Conservation (phyloP, 2,888 invertebrate species). For the Priocnemis perturbator region DNA sequence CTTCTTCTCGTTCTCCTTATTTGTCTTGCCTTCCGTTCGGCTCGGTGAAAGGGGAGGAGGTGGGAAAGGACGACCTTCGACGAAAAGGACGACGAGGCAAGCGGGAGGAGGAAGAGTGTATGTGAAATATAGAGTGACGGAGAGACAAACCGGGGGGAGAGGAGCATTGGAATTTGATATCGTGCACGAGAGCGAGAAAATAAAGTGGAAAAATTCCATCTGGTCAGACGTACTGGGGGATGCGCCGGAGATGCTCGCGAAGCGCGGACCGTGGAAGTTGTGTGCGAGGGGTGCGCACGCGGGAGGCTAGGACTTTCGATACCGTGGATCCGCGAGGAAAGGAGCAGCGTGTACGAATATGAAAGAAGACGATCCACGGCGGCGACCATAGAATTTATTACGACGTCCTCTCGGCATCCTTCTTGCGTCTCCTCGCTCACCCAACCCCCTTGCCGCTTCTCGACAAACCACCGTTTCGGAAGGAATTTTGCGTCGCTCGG, state of each 20-base stretch:
- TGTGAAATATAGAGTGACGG: conserved; percentile 42
- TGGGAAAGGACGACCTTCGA: conserved; percentile 1
- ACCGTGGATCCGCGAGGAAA: conserved; percentile 6
- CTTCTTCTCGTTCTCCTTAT: conserved; percentile 42
- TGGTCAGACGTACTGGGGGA: conserved; percentile 52
- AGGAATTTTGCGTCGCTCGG: too few species aligned
- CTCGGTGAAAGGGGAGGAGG: conserved; percentile 13
- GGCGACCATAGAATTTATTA: conserved; percentile 33
- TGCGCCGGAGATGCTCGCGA: not conserved
- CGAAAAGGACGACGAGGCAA: conserved; percentile 14
- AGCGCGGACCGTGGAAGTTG: too few species aligned
- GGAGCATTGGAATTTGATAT: conserved; percentile 66
- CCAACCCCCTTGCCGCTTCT: too few species aligned
- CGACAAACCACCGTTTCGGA: too few species aligned
- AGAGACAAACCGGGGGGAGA: conserved; percentile 21
- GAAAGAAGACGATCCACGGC: conserved; percentile 31
- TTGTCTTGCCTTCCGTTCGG: conserved; percentile 48
- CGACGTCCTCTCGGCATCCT: conserved; percentile 5
- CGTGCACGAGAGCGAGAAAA: conserved; percentile 55
- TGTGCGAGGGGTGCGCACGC: too few species aligned
- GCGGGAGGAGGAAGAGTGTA: conserved; percentile 21
- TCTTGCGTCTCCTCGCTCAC: too few species aligned
- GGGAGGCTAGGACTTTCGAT: conserved; percentile 10
- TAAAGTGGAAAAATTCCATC: conserved; percentile 68
- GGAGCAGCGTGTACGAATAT: not conserved